phyloP scores from a whole-genome alignment of 2,797 vertebrate species.

The Schizothorax lantsangensis region DNA sequence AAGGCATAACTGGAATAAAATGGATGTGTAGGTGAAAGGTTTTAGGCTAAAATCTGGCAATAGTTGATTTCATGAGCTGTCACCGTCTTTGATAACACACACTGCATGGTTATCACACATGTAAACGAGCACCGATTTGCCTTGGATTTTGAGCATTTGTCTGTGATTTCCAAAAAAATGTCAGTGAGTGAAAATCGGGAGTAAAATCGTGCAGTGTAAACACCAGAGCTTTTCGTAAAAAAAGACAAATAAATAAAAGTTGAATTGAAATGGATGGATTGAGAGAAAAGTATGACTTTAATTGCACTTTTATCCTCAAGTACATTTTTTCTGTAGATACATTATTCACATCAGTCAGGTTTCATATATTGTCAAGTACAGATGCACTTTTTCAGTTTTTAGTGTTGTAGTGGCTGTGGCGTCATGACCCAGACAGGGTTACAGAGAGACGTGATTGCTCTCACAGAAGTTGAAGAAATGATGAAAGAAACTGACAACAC shows the following conservation, averaged over 20 bases:
- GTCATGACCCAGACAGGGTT: conserved; percentile 57
- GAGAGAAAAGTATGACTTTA: not conserved
- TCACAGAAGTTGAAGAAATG: not conserved
- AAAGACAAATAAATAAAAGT: not conserved
- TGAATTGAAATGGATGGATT: not conserved
- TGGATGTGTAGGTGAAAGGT: not conserved
- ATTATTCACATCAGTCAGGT: not conserved
- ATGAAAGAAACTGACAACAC: not conserved
- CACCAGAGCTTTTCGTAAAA: not conserved
- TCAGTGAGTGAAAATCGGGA: too few relatives aligned
- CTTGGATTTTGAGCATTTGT: not conserved
- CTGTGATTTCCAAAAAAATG: too few relatives aligned
- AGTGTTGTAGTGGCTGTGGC: conserved; percentile 33
- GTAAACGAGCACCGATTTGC: not conserved
- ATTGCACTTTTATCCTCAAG: too few relatives aligned
- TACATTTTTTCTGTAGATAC: not conserved
- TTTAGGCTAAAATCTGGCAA: not conserved
- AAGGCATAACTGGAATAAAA: not conserved
- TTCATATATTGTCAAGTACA: not conserved
- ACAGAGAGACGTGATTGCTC: not conserved
- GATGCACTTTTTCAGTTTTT: not conserved
- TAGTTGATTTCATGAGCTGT: not conserved
- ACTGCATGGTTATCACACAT: too few relatives aligned
- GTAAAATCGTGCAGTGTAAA: too few relatives aligned
- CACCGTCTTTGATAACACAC: too few relatives aligned